A percentile compares a stretch with the other conserved stretches of the same genome.
phyloP scores from a whole-genome alignment of 1,140 invertebrate species.

The Micrasema minimum region DNA sequence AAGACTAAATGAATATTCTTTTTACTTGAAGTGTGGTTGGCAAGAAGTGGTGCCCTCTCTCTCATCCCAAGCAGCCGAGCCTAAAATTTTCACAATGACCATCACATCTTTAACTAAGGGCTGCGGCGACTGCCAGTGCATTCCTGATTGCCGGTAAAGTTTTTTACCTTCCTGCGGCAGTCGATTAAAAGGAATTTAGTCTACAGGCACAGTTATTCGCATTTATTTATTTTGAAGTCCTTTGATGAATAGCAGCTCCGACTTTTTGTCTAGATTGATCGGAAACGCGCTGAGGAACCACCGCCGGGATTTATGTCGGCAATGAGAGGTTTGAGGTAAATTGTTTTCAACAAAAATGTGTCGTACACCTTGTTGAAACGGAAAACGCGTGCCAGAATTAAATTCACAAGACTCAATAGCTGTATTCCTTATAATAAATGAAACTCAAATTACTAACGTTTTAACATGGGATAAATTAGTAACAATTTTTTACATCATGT shows the following conservation, averaged over 20 bases:
- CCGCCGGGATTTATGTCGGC: slow-evolving; percentile 49
- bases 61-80: background rate
- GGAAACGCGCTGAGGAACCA: slow-evolving; percentile 35
- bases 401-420: no score
- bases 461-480: no score
- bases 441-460: no score
- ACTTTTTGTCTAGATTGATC: slow-evolving; percentile 42
- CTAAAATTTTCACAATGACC: slow-evolving; percentile 27
- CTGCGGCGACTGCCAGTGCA: slow-evolving; percentile 38
- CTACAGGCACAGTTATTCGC: slow-evolving; percentile 52
- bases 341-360: slow-evolving; percentile 52
- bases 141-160: slow-evolving; percentile 41
- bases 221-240: slow-evolving; percentile 52
- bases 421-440: no score
- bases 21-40: no score
- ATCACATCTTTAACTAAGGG: slow-evolving; percentile 1
- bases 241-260: slow-evolving; percentile 50
- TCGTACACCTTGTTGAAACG: slow-evolving; percentile 42
- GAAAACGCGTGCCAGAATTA: no score
- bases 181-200: slow-evolving; percentile 54
- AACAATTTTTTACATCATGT: no score
- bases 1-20: no score
- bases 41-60: no score
- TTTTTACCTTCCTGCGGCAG: slow-evolving; percentile 48
- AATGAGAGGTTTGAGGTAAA: slow-evolving; percentile 51